Conservation (phyloP, 2,113 vertebrate genomes). For the Ceyx cyanopectus region DNA sequence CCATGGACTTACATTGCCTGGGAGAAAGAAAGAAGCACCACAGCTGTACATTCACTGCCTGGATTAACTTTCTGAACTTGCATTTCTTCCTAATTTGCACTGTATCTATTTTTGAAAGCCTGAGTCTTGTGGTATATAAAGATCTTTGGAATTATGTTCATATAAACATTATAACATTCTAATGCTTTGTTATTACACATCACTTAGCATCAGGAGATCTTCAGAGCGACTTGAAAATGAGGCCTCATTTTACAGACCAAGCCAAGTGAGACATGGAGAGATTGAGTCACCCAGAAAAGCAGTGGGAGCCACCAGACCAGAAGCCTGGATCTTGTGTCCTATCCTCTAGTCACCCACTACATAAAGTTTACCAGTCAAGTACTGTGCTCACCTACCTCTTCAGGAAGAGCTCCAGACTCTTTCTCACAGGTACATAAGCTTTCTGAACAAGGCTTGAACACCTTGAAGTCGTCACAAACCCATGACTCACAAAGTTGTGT, state of each 20-base stretch:
- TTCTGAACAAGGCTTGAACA: background rate
- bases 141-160: background rate
- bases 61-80: background rate
- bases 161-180: background rate
- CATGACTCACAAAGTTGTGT: rapidly evolving
- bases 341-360: background rate
- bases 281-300: background rate
- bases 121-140: background rate
- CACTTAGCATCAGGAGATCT: background rate
- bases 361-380: rapidly evolving
- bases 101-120: background rate
- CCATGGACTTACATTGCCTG: background rate
- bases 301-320: background rate
- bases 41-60: background rate
- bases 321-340: background rate
- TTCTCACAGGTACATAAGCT: background rate
- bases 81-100: background rate
- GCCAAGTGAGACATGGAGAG: rapidly evolving
- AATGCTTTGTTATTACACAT: background rate
- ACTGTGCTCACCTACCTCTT: background rate
- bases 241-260: background rate
- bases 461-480: background rate
- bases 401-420: background rate
- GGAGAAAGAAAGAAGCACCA: background rate
- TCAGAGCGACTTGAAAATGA: background rate